Evolutionary conservation across 2,797 vertebrate genomes (phyloP).

Genomic region (Podargus strigoides): DNA sequence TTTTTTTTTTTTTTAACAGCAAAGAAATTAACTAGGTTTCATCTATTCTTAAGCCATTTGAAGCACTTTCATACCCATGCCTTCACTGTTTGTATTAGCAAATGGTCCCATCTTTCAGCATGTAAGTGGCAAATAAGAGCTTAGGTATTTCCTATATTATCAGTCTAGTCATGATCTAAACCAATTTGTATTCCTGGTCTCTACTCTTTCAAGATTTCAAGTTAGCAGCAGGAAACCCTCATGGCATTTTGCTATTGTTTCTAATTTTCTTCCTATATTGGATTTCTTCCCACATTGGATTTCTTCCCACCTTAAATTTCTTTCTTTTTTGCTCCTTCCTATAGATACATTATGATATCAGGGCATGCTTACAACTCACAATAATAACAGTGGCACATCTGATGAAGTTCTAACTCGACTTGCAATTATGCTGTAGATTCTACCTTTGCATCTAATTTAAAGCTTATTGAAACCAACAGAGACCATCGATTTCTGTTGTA

Average conservation of each 20-base stretch:
- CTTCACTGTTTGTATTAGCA: not conserved
- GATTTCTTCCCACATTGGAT: not conserved
- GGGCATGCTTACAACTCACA: not conserved
- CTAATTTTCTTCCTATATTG: not conserved
- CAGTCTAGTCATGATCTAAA: not conserved
- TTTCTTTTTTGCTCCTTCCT: not conserved
- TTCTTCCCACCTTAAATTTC: not conserved
- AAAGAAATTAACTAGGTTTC: not conserved
- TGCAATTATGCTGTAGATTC: not conserved
- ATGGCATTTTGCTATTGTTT: not conserved
- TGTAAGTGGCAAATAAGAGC: not conserved
- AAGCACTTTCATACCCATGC: not conserved
- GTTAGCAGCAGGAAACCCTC: not conserved
- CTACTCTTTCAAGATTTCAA: not conserved
- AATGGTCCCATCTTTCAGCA: not conserved
- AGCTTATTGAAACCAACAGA: not conserved
- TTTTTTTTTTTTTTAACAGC: not conserved
- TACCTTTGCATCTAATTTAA: not conserved
- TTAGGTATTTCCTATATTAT: not conserved
- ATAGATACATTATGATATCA: not conserved
- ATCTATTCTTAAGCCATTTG: not conserved
- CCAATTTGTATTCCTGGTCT: not conserved
- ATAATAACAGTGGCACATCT: not conserved
- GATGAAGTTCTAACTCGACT: not conserved
- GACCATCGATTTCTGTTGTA: not conserved